Evolutionary conservation across 2,113 vertebrate species (phyloP).

Genomic region (Muscicapa adusta): DNA sequence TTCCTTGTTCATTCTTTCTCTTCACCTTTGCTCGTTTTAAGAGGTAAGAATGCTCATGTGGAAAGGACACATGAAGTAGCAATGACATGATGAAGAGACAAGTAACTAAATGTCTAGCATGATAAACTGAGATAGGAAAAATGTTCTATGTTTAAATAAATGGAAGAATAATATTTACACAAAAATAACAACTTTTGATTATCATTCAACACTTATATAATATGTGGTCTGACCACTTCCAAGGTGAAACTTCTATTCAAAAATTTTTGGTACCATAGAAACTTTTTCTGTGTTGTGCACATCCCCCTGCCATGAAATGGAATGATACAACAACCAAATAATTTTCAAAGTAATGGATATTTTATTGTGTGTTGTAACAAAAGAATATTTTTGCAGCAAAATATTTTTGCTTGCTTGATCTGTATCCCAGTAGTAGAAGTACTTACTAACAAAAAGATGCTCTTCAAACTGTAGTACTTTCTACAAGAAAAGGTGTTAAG

Average conservation of each 20-base stretch:
- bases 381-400: neutral
- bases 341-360: neutral
- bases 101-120: neutral
- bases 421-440: neutral
- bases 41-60: neutral
- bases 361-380: rapidly evolving
- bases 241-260: neutral
- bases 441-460: neutral
- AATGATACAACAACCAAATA: neutral
- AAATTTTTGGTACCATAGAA: neutral
- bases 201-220: neutral
- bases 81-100: neutral
- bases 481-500: neutral
- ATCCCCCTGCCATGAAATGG: rapidly evolving
- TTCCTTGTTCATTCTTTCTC: neutral
- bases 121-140: neutral
- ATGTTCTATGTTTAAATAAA: neutral
- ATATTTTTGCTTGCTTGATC: neutral
- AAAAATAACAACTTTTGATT: neutral
- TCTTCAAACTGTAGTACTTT: neutral
- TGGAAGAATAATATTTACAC: neutral
- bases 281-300: neutral
- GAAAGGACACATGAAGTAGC: neutral
- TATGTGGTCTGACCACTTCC: neutral
- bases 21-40: neutral